phyloP scores from a whole-genome alignment of 2,113 vertebrate species.

The Xiphophorus couchianus region DNA sequence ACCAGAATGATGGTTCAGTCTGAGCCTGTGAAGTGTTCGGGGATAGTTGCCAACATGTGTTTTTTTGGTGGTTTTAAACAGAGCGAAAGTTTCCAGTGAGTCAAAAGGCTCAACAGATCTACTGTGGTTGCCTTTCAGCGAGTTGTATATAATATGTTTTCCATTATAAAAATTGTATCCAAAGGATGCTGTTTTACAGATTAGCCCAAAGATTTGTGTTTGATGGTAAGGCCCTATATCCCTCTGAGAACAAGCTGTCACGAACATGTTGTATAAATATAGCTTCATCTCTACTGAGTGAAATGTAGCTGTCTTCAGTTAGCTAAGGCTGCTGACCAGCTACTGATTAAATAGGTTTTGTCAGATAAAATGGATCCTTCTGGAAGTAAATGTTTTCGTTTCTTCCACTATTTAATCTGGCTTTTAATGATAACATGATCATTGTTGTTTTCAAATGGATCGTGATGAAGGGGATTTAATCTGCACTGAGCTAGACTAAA shows the following conservation, averaged over 20 bases:
- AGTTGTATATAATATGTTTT: neutral
- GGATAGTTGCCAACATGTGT: neutral
- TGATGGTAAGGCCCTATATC: neutral
- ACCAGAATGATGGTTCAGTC: neutral
- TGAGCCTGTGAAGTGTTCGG: neutral
- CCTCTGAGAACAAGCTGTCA: neutral
- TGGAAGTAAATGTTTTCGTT: neutral
- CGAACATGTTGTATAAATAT: neutral
- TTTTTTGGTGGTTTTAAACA: neutral
- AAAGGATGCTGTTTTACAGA: neutral
- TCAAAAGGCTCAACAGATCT: neutral
- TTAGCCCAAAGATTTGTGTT: neutral
- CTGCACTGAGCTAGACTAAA: too few relatives aligned
- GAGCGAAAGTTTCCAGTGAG: neutral
- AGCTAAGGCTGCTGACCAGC: neutral
- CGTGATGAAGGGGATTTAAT: too few relatives aligned
- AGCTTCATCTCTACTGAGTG: neutral
- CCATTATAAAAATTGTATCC: neutral
- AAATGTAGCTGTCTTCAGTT: neutral
- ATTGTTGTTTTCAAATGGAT: too few relatives aligned
- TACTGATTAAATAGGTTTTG: neutral
- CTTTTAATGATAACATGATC: too few relatives aligned
- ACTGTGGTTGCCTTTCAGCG: neutral
- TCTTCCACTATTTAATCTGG: too few relatives aligned
- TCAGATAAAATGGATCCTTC: neutral